Base-by-base conservation (phyloP, 2,797 vertebrate species). In the Coracias cyanogaster region DNA sequence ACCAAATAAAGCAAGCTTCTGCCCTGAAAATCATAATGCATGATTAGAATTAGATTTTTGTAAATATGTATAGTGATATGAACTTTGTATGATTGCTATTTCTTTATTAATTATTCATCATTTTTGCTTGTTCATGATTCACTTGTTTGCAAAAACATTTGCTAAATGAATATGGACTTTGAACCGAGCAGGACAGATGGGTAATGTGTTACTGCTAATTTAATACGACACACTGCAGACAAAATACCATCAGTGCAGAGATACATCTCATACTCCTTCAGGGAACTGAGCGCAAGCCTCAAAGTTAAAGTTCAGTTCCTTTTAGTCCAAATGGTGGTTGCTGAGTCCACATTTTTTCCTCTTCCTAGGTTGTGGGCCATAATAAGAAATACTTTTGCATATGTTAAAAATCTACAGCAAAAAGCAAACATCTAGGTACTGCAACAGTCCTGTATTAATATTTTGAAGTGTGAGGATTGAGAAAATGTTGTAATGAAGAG, bases 191-290 rank as follows among this genome's bases (percentile, higher is more conserved):
- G 43, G 91, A 87, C 64, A 81, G 61, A 92, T 3, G 6, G 55
- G 13, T 95, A n/a, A 81, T 89, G 62, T 86, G 66, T 95, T 96
- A 77, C 67, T 80, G 24, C 41, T 96, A 90, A 97, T 96, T 97
- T 86, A 76, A 95, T 92, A 26, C 0, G 15, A 89, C 87, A 86
- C 17, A 11, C n/a, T 82, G 54, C 86, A 96, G 95, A 95, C 96
- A 94, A 96, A 93, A 87, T 64, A 87, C 57, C 9, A 10, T 94
- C 84, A 82, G 25, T 45, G 61, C 28, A 84, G 57, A 90, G 76
- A 77, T 65, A 88, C 24, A 82, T 96, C 96, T 96, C 72, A 46
- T 83, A 83, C 94, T 94, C 39, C 66, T 90, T 65, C 22, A 43
- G 74, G 94, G 93, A 87, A 81, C 86, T 88, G 89, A 95, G 66